Base-by-base conservation (phyloP, 2,797 vertebrate species). In the Lagorchestes hirsutus region DNA sequence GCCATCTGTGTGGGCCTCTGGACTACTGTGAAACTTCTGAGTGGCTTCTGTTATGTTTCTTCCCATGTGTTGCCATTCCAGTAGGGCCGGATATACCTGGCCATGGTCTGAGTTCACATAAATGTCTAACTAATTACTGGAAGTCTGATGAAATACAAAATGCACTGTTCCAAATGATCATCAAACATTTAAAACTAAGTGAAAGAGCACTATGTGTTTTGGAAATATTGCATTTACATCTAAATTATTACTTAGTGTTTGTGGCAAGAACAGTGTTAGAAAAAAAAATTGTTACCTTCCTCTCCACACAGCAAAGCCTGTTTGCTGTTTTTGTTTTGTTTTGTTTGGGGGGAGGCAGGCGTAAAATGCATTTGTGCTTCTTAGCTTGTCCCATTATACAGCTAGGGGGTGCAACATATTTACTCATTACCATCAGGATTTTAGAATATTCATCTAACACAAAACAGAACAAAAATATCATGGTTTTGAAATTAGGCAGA, bases 131-230 rank as follows among this genome's bases (percentile, higher is more conserved):
- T 55, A n/a, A 46, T 40, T 2, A 1, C 13, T 0, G 24, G 0
- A 82, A 22, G 74, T 24, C 40, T 82, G 22, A 82, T 27, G 74
- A 40, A 55, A 3, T 14, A 59, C 29, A 31, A 0, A 4, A 50
- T 40, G 5, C 40, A 52, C 31, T 90, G 67, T 54, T 55, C 18
- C 28, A 1, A 0, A 0, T 0, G 4, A n/a, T 57, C 0, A 0
- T 22, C n/a, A 5, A n/a, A 46, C 1, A 46, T 18, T n/a, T 1
- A 1, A 0, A 4, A 0, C 0, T 5, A 50, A 5, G 1, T 0
- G 0, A 13, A 52, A 18, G 10, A 55, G 2, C 5, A 3, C 0
- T 11, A 40, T 0, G 0, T 4, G 27, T 12, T n/a, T 28, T 46
- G 0, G 11, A 10, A 5, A 1, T 3, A 6, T 34, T 5, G 11